Evolutionary conservation across 53 echinoderm and acorn worm species (phyloP).

Genomic region (Astropecten irregularis): DNA sequence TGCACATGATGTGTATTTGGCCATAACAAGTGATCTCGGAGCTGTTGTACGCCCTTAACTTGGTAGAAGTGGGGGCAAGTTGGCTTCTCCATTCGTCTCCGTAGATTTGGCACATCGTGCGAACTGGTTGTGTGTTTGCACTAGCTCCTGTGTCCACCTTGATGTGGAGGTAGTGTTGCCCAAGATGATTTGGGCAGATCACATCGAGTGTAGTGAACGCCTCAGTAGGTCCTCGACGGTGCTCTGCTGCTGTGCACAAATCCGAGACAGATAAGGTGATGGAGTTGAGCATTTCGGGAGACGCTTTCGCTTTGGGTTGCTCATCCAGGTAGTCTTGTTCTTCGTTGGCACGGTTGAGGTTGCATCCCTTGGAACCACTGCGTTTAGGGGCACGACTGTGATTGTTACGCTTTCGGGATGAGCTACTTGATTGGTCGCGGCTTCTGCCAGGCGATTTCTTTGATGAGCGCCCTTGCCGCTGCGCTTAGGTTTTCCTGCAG

Average conservation of each 20-base stretch:
- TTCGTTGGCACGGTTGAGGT: too few species aligned
- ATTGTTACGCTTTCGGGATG: not conserved
- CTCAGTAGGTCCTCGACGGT: not conserved
- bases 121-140: conserved; percentile 62
- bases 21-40: too few species aligned
- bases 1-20: conserved; percentile 35
- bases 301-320: not conserved
- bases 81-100: conserved; percentile 39
- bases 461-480: not conserved
- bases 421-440: not conserved
- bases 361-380: too few species aligned
- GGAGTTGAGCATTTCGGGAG: too few species aligned
- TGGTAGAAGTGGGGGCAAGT: conserved; percentile 12
- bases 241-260: too few species aligned
- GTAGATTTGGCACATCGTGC: conserved; percentile 58
- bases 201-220: conserved; percentile 59
- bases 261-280: too few species aligned
- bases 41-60: conserved; percentile 62
- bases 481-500: too few species aligned
- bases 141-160: too few species aligned
- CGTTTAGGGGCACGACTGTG: not conserved
- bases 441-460: not conserved
- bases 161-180: too few species aligned
- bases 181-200: too few species aligned
- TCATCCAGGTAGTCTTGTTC: too few species aligned